Evolutionary conservation across 2,888 invertebrate species (phyloP).

Genomic region (Chesias legatella): DNA sequence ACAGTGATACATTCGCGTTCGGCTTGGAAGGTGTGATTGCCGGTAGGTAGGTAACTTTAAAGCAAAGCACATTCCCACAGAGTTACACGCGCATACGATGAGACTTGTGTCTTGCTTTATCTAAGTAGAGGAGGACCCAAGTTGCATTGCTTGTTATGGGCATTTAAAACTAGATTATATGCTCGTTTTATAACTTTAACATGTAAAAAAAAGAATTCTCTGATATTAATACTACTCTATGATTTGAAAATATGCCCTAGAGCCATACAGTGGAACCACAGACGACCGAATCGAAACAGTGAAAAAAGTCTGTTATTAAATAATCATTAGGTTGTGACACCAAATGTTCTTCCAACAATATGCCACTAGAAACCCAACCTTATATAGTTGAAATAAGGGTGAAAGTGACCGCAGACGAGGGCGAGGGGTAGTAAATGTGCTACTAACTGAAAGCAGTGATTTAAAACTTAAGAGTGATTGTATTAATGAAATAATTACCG

Average conservation of each 20-base stretch:
- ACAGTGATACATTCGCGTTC: too few species aligned
- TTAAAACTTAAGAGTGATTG: conserved; percentile 41
- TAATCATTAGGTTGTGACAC: conserved; percentile 63
- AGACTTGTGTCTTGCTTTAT: too few species aligned
- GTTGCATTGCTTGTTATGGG: too few species aligned
- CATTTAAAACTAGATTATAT: too few species aligned
- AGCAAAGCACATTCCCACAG: too few species aligned
- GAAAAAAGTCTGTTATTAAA: conserved; percentile 65
- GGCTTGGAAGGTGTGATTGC: too few species aligned
- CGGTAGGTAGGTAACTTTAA: too few species aligned
- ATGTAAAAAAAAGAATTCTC: conserved; percentile 21
- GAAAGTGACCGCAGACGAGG: not conserved
- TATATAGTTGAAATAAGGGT: conserved; percentile 2
- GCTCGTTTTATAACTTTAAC: too few species aligned
- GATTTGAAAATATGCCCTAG: conserved; percentile 58
- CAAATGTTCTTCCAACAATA: conserved; percentile 24
- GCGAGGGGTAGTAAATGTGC: not conserved
- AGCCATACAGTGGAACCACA: conserved; percentile 53
- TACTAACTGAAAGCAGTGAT: conserved; percentile 31
- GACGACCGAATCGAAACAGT: conserved; percentile 45
- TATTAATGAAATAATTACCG: conserved; percentile 49
- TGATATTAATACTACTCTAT: conserved; percentile 39
- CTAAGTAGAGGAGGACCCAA: too few species aligned
- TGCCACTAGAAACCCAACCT: conserved; percentile 12
- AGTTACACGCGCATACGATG: too few species aligned